Base-by-base conservation (phyloP, 2,797 vertebrate species). In the Rhabdophis nuchalis region DNA sequence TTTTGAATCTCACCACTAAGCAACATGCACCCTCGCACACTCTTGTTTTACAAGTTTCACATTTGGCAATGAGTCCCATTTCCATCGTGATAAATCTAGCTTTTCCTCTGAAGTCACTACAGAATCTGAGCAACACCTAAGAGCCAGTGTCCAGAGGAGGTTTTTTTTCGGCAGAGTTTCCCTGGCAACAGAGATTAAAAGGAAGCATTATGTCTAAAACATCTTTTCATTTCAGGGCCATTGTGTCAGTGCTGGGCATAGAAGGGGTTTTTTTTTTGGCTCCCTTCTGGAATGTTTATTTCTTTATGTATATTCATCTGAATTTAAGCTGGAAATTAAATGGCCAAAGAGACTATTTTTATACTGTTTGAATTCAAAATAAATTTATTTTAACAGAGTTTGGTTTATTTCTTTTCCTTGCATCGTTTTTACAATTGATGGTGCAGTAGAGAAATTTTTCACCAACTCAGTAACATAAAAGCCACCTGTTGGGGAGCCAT, bases 161-260 rank as follows among this genome's bases (percentile, higher is more conserved):
- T 93, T 93, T 86, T 86, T 61, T 82, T 96, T 53, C 95, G 93
- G 96, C 95, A 93, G n/a, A 0, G 96, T 98, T 97, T 94, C 96
- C 96, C 91, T 96, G 95, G 96, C 93, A 97, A 97, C 96, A 0
- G 1, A 91, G 95, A 92, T 89, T 50, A 91, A 82, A 82, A 92
- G 11, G 87, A 93, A 94, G 92, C 56, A 93, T 96, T 94, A 94
- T 96, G 90, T 90, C 89, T 94, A 94, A 94, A 92, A 95, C 96
- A 95, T 91, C 91, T 94, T 96, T 96, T n/a, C 18, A 25, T 82
- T 64, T 95, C 96, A 94, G 95, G 96, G 94, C 95, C 94, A 93
- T 94, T 94, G 90, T 89, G 93, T 72, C 4, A 88, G 0, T 23
- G 86, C 89, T 96, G 96, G 94, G 95, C 86, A 12, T 77, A 56